Evolutionary conservation across 2,113 vertebrate species (phyloP).

Genomic region (Cyprinodon variegatus): DNA sequence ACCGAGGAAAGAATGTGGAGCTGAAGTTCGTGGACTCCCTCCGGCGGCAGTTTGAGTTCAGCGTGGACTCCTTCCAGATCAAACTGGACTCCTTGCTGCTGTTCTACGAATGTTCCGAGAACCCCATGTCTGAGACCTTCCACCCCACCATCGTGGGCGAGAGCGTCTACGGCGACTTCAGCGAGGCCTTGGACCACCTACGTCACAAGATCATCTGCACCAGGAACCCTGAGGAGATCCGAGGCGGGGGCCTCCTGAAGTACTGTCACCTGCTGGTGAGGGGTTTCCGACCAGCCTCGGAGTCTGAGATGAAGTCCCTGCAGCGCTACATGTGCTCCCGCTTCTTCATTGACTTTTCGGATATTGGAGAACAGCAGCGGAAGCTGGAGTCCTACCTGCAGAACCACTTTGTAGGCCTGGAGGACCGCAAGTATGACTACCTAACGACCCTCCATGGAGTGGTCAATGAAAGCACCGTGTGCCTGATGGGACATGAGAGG

Average conservation of each 20-base stretch:
- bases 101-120: conserved; percentile 98
- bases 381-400: conserved; percentile 99
- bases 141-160: conserved; percentile 97
- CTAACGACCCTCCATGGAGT: conserved; percentile 96
- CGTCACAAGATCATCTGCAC: conserved; percentile 96
- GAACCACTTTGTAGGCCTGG: conserved; percentile 98
- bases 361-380: conserved; percentile 96
- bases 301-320: conserved; percentile 95
- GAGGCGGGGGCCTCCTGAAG: conserved; percentile 97
- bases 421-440: conserved; percentile 99
- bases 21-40: conserved; percentile 99
- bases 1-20: conserved; percentile 98
- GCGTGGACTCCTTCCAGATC: conserved; percentile 99
- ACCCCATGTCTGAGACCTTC: conserved; percentile 96
- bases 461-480: conserved; percentile 99
- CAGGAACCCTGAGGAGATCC: conserved; percentile 96
- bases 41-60: conserved; percentile 98
- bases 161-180: conserved; percentile 96
- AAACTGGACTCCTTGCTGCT: conserved; percentile 97
- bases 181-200: conserved; percentile 93
- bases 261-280: conserved; percentile 99
- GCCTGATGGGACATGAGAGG: conserved; percentile 98
- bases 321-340: conserved; percentile 99
- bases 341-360: conserved; percentile 99
- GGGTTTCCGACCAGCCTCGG: conserved; percentile 91